Base-by-base conservation (phyloP, 2,113 vertebrate species). In the Hypanus sabinus region DNA sequence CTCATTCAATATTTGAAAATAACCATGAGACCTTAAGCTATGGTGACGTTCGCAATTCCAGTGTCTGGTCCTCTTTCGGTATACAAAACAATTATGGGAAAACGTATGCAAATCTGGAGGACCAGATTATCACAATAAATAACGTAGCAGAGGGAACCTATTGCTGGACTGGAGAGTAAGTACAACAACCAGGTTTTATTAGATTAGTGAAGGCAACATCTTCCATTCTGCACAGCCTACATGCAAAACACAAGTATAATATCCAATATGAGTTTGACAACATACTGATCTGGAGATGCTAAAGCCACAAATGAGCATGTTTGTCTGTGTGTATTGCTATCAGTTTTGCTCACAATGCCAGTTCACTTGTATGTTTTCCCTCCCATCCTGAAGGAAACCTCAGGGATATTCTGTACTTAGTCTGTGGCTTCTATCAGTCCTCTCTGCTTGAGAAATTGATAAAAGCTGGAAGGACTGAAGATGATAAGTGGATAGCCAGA, bases 1-100 rank as follows among this genome's bases (percentile, higher is more conserved):
- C 83, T 62, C 27, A 14, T 11, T 24, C 83, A 87, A n/a, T 60
- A 87, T 14, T 24, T 87, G 62, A 87, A 87, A 87, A 87, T 60
- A 60, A 30, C 55, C 22, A 62, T 46, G 46, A 3, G 12, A n/a
- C 27, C 14, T 9, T 9, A 27, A 62, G 60, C 33, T 22, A 71
- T 33, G 5, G 65, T 38, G 38, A 18, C 24, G n/a, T 36, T 22
- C 8, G 36, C 60, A 0, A 3, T 92, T 10, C 70, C 65, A 92
- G 65, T 38, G 20, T 2, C 46, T 18, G 46, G 5, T 38, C 46
- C n/a, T 83, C 80, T 46, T 46, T 46, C 38, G 68, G 65, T 70
- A 20, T 11, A 24, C 9, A 30, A 38, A 92, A 92, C 90, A 92
- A 92, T 92, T 71, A 36, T 92, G 90, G 90, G 90, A 92, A 92